These are phyloP conservation scores for Pampusana beccarii DNA, from an alignment of 2,113 vertebrate species.

Conservation along the genomic window DNA sequence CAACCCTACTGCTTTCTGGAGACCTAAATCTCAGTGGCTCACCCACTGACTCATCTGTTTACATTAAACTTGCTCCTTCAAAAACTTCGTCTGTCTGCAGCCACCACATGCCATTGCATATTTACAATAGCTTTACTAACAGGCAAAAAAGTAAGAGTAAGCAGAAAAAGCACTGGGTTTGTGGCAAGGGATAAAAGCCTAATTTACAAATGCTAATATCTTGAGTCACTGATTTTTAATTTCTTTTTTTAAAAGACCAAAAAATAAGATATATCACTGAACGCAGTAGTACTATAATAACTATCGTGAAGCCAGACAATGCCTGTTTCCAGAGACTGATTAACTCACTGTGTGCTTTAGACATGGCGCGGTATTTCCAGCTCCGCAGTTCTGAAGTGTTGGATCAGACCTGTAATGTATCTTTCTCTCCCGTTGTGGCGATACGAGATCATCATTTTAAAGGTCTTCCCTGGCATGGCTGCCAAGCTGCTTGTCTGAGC, in stretches of 20 bases:
- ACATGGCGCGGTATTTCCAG: background rate
- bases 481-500: slow-evolving; percentile 58
- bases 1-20: background rate
- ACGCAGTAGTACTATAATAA: background rate
- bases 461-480: slow-evolving; percentile 58
- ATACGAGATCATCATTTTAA: slow-evolving; percentile 12
- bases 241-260: background rate
- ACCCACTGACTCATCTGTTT: background rate
- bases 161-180: background rate
- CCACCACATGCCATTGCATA: background rate
- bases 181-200: background rate
- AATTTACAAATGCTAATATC: background rate
- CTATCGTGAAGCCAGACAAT: background rate
- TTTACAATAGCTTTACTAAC: background rate
- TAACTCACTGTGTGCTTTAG: background rate
- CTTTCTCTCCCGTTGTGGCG: slow-evolving; percentile 20
- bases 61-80: background rate
- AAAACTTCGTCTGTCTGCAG: background rate
- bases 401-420: background rate
- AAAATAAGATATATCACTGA: background rate
- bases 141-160: background rate
- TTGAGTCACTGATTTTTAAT: background rate
- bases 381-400: background rate
- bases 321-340: background rate
- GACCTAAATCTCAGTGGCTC: background rate